Conservation (phyloP, 2,113 vertebrate genomes). For the Callospermophilus lateralis region DNA sequence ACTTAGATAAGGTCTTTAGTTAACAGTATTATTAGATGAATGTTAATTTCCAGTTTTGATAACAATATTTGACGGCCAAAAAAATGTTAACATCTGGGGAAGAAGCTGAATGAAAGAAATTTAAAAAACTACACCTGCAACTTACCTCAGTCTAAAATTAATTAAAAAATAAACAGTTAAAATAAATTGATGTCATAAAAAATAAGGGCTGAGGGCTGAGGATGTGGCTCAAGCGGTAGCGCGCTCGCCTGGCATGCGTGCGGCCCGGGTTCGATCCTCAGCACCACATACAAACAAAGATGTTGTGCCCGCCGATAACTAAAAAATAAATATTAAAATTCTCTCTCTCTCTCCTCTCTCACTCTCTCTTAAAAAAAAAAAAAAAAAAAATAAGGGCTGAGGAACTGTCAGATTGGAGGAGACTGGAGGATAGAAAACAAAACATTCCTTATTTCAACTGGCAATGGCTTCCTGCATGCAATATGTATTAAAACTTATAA, state of each 20-base stretch:
- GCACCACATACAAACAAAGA: too few species aligned
- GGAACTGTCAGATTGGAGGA: background rate
- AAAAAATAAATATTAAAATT: too few species aligned
- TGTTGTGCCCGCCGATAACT: too few species aligned
- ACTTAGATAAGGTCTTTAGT: background rate
- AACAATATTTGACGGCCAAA: background rate
- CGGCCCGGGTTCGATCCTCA: too few species aligned
- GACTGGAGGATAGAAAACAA: background rate
- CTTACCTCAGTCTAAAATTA: background rate
- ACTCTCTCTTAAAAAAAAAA: too few species aligned
- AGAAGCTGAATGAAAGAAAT: background rate
- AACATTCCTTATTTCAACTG: background rate
- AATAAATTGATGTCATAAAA: background rate
- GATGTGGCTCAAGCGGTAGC: too few species aligned
- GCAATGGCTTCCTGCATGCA: background rate
- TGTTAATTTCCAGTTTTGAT: background rate
- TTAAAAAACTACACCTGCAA: background rate
- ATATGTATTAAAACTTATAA: background rate
- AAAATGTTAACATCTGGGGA: background rate
- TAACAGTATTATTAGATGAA: too few species aligned
- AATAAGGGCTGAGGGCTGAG: background rate
- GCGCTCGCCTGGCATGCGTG: too few species aligned
- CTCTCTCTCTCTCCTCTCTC: too few species aligned
- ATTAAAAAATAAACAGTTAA: background rate
- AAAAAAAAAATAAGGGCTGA: background rate